These are phyloP conservation scores for Neopipo cinnamomea DNA, from an alignment of 2,113 vertebrate species.

Conservation along the genomic window DNA sequence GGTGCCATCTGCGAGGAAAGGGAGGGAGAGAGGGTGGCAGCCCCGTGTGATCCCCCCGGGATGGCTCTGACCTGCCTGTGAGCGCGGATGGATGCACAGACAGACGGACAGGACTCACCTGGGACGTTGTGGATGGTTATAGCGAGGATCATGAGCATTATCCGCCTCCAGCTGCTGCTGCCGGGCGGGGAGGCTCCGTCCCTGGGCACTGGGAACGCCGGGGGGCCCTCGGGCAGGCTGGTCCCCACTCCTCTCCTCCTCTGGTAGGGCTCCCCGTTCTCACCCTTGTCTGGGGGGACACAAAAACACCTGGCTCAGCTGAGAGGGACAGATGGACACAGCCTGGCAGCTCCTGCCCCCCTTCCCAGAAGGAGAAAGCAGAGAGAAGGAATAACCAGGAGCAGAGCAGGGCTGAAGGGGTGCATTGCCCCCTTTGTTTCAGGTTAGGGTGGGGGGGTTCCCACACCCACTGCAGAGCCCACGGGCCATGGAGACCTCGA, in stretches of 20 bases:
- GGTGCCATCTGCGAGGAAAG: not conserved
- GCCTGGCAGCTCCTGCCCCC: not conserved
- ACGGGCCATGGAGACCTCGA: not conserved
- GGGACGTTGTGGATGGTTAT: constrained; percentile 98
- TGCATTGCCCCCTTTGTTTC: fast-evolving
- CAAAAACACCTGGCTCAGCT: not conserved
- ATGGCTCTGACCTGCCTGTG: fast-evolving
- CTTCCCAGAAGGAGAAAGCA: not conserved
- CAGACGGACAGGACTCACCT: constrained; percentile 68
- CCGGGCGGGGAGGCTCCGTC: not conserved
- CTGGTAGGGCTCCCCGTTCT: constrained; percentile 91
- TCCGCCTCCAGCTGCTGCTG: constrained; percentile 86
- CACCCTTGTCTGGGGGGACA: constrained; percentile 81
- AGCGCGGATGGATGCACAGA: not conserved
- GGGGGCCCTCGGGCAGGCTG: not conserved
- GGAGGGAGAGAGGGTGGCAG: not conserved
- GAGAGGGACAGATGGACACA: fast-evolving
- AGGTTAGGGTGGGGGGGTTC: not conserved
- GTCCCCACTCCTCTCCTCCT: constrained; percentile 67
- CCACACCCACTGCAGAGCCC: not conserved
- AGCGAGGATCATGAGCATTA: constrained; percentile 89
- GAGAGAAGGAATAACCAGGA: not conserved
- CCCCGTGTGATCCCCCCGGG: fast-evolving
- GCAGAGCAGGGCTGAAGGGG: not conserved
- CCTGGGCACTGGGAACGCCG: not conserved